Conservation (phyloP, 2,888 invertebrate species). For the Priocnemis perturbator region DNA sequence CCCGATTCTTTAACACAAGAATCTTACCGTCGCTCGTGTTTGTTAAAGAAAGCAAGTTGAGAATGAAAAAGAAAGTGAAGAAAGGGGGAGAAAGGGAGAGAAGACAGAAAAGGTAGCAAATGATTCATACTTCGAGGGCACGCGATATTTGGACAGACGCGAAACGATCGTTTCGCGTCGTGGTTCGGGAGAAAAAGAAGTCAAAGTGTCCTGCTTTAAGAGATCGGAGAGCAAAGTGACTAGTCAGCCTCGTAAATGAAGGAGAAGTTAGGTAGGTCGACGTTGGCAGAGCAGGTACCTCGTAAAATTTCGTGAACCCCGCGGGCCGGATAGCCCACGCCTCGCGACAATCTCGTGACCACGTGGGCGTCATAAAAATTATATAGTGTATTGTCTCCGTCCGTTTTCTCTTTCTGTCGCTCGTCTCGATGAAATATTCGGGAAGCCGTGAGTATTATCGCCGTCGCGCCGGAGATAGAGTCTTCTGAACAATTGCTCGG, state of each 20-base stretch:
- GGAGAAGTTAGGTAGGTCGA: slow-evolving; percentile 23
- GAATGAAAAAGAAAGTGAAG: neutral
- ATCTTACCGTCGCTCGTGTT: slow-evolving; percentile 9
- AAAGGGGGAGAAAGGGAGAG: slow-evolving; percentile 10
- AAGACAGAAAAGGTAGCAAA: too few relatives aligned
- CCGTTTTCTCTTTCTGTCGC: slow-evolving; percentile 37
- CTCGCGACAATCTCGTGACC: slow-evolving; percentile 35
- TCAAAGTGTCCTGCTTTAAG: too few relatives aligned
- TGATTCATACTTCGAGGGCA: too few relatives aligned
- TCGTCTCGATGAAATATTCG: slow-evolving; percentile 52
- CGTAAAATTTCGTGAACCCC: slow-evolving; percentile 53
- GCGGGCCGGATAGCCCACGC: slow-evolving; percentile 50
- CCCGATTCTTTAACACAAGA: slow-evolving; percentile 28
- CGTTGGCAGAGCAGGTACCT: slow-evolving; percentile 40
- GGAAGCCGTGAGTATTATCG: slow-evolving; percentile 35
- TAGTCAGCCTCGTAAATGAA: too few relatives aligned
- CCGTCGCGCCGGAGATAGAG: slow-evolving; percentile 22
- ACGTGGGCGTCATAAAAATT: slow-evolving; percentile 61
- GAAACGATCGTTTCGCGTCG: slow-evolving; percentile 2
- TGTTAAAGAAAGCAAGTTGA: slow-evolving; percentile 13
- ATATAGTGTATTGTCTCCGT: slow-evolving; percentile 53
- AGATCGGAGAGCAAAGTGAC: too few relatives aligned
- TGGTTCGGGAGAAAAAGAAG: neutral
- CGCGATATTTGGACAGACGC: too few relatives aligned
- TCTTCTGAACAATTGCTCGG: slow-evolving; percentile 2